These are phyloP conservation scores for Hartigia nigra DNA, from an alignment of 2,888 invertebrate genomes.

Conservation along the genomic window DNA sequence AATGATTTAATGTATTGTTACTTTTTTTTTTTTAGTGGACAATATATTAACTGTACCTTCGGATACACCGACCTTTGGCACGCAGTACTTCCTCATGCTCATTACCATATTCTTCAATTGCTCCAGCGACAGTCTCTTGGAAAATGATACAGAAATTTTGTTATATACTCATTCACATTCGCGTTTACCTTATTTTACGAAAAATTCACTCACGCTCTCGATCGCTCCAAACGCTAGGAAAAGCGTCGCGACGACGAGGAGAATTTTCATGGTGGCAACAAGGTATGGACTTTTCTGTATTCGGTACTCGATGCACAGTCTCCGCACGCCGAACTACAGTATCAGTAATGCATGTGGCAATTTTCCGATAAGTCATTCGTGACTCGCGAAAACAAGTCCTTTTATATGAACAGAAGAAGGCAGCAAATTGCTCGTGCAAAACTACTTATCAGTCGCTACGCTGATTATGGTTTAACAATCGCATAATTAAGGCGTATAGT, in stretches of 20 bases:
- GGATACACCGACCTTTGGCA: conserved; percentile 71
- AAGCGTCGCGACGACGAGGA: background rate
- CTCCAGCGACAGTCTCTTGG: conserved; percentile 60
- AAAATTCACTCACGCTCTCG: background rate
- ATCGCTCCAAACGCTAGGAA: background rate
- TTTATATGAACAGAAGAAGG: background rate
- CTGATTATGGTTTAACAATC: background rate
- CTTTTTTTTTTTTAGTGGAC: background rate
- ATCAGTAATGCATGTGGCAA: background rate
- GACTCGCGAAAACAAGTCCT: background rate
- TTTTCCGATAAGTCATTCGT: background rate
- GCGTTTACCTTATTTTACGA: background rate
- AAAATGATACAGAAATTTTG: background rate
- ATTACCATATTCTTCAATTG: conserved; percentile 74
- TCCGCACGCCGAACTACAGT: background rate
- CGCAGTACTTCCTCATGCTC: conserved; percentile 74
- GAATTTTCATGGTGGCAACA: background rate
- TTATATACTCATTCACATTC: background rate
- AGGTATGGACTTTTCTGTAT: background rate
- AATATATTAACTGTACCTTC: conserved; percentile 65
- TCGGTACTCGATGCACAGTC: background rate
- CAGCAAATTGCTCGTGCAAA: background rate
- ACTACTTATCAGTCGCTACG: background rate
- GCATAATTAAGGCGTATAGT: background rate
- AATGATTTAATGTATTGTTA: background rate